Evolutionary conservation across 1,140 invertebrate genomes (phyloP), one percentile per base, ranked within the genome.

Genomic region (Pemphigus obesinymphae): DNA sequence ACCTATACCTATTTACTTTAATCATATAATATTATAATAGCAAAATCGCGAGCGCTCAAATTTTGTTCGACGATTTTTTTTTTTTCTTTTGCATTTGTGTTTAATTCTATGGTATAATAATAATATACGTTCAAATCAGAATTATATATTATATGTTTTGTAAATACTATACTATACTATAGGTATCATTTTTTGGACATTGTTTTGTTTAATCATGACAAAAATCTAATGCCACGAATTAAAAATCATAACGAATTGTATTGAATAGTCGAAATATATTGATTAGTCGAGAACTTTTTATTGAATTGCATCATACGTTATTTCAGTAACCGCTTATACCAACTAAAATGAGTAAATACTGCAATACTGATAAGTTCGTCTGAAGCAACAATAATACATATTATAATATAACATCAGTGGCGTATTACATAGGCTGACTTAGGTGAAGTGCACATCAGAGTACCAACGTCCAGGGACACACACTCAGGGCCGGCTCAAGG

Each of bases 251-350:
- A 29, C 6, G 23, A 29, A n/a, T 31, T 29, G 23, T 72, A 29
- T 48, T 31, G 43, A 72, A 72, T 73, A 73, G 70, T 73, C 45
- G 10, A 73, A 50, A 73, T 50, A 50, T 73, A 73, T 73, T 72
- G 20, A 72, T 48, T 72, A 72, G 70, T 72, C 45, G 26, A 72
- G 43, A 48, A 48, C 6, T 48, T 72, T 45, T 45, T 29, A 72
- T 72, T 48, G 26, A 48, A 72, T n/a, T 48, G 7, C 43, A 48
- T 31, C 23, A 48, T n/a, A n/a, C 6, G 7, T 72, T 29, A 26
- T 43, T 43, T 70, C 3, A 0, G 6, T 70, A 17, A 26, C 15
- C 4, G 23, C 63, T 66, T n/a, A 1, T 50, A 50, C 48, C 48
- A 20, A 50, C 48, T 50, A 45, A 11, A n/a, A n/a, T n/a, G n/a